Percentiles rank a stretch among this genome's conserved stretches.
Evolutionary conservation across 2,888 invertebrate species (phyloP).

Genomic region (Ormia ochracea): DNA sequence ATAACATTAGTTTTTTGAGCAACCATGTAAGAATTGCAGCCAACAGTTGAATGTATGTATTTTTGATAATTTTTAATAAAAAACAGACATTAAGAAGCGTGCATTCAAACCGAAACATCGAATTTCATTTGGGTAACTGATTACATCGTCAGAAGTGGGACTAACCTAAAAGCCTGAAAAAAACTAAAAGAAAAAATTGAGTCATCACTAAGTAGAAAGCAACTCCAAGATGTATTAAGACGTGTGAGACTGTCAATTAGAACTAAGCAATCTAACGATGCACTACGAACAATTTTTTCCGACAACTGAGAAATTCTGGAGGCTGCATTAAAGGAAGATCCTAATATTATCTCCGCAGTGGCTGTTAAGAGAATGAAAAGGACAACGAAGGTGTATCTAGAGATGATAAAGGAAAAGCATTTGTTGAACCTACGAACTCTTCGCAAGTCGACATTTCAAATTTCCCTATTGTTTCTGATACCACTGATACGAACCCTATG

Average conservation of each 20-base stretch:
- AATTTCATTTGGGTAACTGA: too few species aligned
- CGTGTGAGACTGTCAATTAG: neutral
- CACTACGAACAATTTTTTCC: slow-evolving; percentile 9
- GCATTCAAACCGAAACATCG: too few species aligned
- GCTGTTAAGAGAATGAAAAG: too few species aligned
- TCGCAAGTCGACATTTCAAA: neutral
- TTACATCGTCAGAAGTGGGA: too few species aligned
- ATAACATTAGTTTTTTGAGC: neutral
- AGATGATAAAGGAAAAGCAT: neutral
- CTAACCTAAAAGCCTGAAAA: too few species aligned
- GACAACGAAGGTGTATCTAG: neutral
- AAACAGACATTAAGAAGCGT: too few species aligned
- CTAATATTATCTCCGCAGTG: too few species aligned
- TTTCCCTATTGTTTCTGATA: neutral
- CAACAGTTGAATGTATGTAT: neutral
- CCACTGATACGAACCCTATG: neutral
- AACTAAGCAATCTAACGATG: neutral
- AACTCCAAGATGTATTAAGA: slow-evolving; percentile 10
- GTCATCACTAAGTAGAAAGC: neutral
- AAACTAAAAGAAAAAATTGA: neutral
- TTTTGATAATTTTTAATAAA: too few species aligned
- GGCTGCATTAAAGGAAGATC: too few species aligned
- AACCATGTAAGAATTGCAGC: neutral
- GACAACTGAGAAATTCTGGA: too few species aligned
- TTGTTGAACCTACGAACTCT: neutral